Base-by-base conservation (phyloP, 2,113 vertebrate genomes). In the Gasterosteus nipponicus region DNA sequence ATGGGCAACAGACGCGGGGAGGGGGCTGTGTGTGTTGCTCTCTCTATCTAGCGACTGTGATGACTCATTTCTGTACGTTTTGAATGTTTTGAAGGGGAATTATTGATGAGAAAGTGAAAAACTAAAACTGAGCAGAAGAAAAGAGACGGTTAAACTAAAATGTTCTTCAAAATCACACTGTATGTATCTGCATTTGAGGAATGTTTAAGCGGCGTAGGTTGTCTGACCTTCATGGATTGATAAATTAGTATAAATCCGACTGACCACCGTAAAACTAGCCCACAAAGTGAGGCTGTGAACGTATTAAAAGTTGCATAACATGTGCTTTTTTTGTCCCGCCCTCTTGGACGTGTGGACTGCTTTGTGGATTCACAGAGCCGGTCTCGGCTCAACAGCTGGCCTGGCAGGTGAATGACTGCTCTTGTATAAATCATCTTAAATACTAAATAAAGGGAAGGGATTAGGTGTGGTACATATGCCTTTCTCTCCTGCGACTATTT, bases 331-430 rank as follows among this genome's bases (percentile, higher is more conserved):
- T 46, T 64, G 65, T 66, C 66, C 75, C 62, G 76, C 58, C 44
- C n/a, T 49, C 73, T 67, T 77, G 51, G 57, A 68, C 15, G 49
- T 66, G 69, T 77, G 71, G 38, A 60, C 61, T 69, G 69, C 51
- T 63, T 0, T 84, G 69, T 77, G 76, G 53, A 73, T 73, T 75
- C 81, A 83, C 75, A 78, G 26, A 69, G 65, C 64, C 35, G 68
- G 33, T 10, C 46, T 69, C 54, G 66, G 42, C 75, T 22, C 62
- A 83, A 79, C 79, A 66, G 71, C 80, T 82, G 68, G 64, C 53
- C 75, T 85, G 75, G 77, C 80, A 84, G 77, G 86, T 86, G 86
- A 85, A 78, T 66, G 39, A 62, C 59, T 72, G 75, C 53, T 57
- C 35, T 46, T 29, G 16, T 44, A 67, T 15, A 67, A 78, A 82